Evolutionary conservation across 2,113 vertebrate species (phyloP).

Genomic region (Promerops cafer): DNA sequence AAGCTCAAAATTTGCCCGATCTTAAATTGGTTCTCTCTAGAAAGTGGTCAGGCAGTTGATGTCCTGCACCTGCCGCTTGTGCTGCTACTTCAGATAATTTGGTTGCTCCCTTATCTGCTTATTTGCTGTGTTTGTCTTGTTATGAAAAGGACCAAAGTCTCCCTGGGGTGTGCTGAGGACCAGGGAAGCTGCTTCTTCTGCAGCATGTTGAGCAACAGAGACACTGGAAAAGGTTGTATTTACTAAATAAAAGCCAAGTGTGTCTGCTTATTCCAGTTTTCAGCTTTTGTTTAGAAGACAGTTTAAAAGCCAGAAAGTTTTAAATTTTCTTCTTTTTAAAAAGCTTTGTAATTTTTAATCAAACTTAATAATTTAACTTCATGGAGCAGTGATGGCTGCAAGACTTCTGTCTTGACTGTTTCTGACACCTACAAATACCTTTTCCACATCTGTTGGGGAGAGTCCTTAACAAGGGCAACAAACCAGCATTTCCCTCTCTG

Average conservation of each 20-base stretch:
- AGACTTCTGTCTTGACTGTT: neutral
- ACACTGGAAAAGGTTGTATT: neutral
- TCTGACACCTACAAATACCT: neutral
- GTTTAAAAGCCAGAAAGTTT: neutral
- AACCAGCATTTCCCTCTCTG: neutral
- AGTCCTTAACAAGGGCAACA: neutral
- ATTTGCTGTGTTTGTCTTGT: neutral
- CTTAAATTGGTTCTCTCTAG: fast-evolving
- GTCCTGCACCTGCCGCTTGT: neutral
- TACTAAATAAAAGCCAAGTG: neutral
- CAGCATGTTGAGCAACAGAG: neutral
- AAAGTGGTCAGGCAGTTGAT: neutral
- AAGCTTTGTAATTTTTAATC: neutral
- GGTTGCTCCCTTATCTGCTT: neutral
- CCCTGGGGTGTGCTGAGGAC: neutral
- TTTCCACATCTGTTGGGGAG: neutral
- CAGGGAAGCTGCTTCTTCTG: neutral
- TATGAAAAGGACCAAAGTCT: fast-evolving
- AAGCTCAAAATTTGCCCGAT: neutral
- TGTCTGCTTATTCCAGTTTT: neutral
- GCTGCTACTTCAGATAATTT: neutral
- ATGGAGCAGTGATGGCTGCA: neutral
- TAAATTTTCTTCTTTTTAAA: neutral
- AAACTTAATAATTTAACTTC: neutral
- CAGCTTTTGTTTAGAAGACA: neutral